phyloP scores from a whole-genome alignment of 2,888 invertebrate genomes.

The Patella ulyssiponensis region DNA sequence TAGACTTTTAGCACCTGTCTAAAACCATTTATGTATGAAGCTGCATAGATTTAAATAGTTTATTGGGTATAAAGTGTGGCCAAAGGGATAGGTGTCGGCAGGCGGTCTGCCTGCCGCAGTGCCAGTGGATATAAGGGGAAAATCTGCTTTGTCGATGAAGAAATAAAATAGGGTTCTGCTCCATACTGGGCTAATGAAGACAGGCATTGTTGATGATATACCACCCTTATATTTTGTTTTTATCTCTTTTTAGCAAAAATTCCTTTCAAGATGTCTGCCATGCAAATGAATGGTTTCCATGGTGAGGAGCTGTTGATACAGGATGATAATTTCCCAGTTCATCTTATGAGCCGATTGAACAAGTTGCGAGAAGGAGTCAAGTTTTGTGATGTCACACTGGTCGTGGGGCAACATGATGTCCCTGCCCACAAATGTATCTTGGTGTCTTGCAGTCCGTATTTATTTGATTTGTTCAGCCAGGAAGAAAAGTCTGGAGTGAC shows the following conservation, averaged over 20 bases:
- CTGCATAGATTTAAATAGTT: too few species aligned
- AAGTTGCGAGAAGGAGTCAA: constrained; percentile 87
- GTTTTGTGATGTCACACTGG: constrained; percentile 88
- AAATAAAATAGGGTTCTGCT: too few species aligned
- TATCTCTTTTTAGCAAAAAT: background rate
- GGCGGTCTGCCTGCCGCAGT: too few species aligned
- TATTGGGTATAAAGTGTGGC: too few species aligned
- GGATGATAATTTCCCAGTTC: constrained; percentile 38
- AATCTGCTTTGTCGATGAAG: too few species aligned
- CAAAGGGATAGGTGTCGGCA: too few species aligned
- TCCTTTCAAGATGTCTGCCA: background rate
- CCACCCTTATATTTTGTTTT: too few species aligned
- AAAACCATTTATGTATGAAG: too few species aligned
- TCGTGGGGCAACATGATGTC: constrained; percentile 82
- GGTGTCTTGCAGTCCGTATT: constrained; percentile 83
- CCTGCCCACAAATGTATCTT: constrained; percentile 85
- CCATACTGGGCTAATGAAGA: too few species aligned
- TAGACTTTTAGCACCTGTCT: too few species aligned
- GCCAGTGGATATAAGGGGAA: too few species aligned
- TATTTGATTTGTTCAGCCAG: constrained; percentile 82
- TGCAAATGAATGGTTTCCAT: constrained; percentile 9
- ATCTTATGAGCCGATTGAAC: constrained; percentile 80
- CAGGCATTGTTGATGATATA: too few species aligned
- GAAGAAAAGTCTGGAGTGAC: constrained; percentile 71
- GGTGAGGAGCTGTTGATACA: background rate